Conservation (phyloP, 2,113 vertebrate genomes). For the Psilopogon haemacephalus region DNA sequence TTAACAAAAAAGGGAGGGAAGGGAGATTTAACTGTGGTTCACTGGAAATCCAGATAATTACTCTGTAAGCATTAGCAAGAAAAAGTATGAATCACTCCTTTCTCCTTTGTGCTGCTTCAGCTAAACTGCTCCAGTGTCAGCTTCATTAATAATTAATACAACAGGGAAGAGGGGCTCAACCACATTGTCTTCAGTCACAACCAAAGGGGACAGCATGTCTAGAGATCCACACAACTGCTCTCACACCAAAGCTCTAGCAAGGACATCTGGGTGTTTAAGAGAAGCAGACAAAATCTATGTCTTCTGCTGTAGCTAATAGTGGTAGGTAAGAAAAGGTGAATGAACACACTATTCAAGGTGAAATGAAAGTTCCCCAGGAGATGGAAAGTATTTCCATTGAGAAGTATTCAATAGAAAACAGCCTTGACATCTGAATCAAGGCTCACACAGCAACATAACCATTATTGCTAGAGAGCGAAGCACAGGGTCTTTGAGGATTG, state of each 20-base stretch:
- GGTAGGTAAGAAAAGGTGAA: neutral
- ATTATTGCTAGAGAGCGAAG: neutral
- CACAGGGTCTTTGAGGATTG: neutral
- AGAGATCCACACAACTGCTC: neutral
- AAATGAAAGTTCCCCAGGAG: neutral
- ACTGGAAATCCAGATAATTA: neutral
- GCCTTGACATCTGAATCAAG: neutral
- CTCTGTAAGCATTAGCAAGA: neutral
- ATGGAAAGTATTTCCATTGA: too few relatives aligned
- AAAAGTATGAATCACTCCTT: neutral
- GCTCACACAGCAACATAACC: fast-evolving
- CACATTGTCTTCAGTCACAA: neutral
- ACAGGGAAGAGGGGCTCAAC: neutral
- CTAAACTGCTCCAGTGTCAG: constrained; percentile 9
- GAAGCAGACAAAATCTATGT: neutral
- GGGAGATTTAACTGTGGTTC: neutral
- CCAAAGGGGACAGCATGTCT: neutral
- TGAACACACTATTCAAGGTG: neutral
- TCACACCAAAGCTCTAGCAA: neutral
- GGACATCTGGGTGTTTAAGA: neutral
- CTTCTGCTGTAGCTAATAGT: neutral
- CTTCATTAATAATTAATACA: constrained; percentile 70
- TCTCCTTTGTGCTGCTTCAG: constrained; percentile 41
- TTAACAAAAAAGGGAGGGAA: neutral
- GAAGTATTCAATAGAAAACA: neutral